A percentile compares a stretch with the other conserved stretches of the same genome.
Conservation (phyloP, 2,888 invertebrate genomes). For the Dioctria rufipes region DNA sequence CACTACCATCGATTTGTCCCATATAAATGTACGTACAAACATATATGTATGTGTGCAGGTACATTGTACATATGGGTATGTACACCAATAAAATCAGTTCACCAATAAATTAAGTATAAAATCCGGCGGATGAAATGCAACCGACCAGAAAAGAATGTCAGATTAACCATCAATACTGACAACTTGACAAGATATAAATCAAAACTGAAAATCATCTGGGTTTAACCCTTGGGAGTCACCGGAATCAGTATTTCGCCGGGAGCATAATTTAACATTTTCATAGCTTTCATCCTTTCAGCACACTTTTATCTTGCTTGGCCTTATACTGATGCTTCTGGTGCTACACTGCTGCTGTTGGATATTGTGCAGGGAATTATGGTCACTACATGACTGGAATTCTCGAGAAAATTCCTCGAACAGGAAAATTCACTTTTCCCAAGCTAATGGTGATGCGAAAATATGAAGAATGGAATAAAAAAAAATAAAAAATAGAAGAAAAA, state of each 20-base stretch:
- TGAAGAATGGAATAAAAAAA: conserved; percentile 25
- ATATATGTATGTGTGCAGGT: too few relatives aligned
- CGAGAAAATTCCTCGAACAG: conserved; percentile 23
- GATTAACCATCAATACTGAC: conserved; percentile 1
- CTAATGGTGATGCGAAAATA: conserved; percentile 38
- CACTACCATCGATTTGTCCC: too few relatives aligned
- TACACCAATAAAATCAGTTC: not conserved
- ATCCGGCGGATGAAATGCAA: not conserved
- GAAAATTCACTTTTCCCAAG: conserved; percentile 48
- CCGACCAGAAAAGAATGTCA: not conserved
- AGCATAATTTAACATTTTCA: conserved; percentile 47
- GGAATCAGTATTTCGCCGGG: conserved; percentile 17
- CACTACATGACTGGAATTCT: conserved; percentile 47
- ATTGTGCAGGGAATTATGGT: conserved; percentile 48
- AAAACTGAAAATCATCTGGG: conserved; percentile 15
- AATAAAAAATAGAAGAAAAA: not conserved
- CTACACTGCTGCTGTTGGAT: not conserved
- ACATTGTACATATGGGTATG: too few relatives aligned
- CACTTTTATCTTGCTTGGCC: conserved; percentile 22
- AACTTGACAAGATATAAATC: conserved; percentile 18
- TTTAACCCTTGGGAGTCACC: not conserved
- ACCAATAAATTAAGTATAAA: not conserved
- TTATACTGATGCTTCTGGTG: not conserved
- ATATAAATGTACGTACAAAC: too few relatives aligned
- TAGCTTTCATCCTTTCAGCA: conserved; percentile 50